These are phyloP conservation scores for Geophilus truncorum DNA, from an alignment of 2,888 invertebrate species.

Conservation along the genomic window DNA sequence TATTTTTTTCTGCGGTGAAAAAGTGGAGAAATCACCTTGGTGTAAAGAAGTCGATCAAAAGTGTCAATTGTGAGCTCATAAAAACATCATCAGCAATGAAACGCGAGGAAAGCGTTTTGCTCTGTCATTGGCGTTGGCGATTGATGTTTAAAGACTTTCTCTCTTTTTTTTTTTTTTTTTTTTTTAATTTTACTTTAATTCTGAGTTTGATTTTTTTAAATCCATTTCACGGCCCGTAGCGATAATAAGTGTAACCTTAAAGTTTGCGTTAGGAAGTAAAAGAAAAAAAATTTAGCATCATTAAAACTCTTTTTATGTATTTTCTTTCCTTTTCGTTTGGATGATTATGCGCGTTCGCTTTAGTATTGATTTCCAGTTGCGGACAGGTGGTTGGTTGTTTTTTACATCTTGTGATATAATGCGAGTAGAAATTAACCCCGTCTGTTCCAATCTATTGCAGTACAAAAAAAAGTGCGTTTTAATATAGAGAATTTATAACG, in stretches of 20 bases:
- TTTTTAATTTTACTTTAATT: too few species aligned
- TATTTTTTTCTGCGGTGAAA: not conserved
- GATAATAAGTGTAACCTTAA: not conserved
- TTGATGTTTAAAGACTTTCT: not conserved
- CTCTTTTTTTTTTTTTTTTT: not conserved
- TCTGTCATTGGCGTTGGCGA: not conserved
- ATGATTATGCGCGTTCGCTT: not conserved
- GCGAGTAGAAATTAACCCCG: not conserved
- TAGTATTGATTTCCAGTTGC: conserved; percentile 7
- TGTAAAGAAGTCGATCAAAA: not conserved
- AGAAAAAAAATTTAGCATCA: not conserved
- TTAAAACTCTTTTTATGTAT: not conserved
- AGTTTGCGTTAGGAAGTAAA: not conserved
- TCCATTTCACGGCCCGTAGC: not conserved
- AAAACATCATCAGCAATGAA: not conserved
- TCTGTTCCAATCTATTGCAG: too few species aligned
- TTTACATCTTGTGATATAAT: not conserved
- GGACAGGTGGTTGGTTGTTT: not conserved
- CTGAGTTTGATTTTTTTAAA: not conserved
- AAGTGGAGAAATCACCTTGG: not conserved
- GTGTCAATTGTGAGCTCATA: not conserved
- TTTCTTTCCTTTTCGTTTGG: not conserved
- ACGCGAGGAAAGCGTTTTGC: not conserved
- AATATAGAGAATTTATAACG: too few species aligned
- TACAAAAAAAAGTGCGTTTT: too few species aligned